Percentiles rank a stretch among this genome's conserved stretches.
These are phyloP conservation scores for Drosophila neotestacea DNA, from an alignment of 2,888 invertebrate species.

Conservation along the genomic window DNA sequence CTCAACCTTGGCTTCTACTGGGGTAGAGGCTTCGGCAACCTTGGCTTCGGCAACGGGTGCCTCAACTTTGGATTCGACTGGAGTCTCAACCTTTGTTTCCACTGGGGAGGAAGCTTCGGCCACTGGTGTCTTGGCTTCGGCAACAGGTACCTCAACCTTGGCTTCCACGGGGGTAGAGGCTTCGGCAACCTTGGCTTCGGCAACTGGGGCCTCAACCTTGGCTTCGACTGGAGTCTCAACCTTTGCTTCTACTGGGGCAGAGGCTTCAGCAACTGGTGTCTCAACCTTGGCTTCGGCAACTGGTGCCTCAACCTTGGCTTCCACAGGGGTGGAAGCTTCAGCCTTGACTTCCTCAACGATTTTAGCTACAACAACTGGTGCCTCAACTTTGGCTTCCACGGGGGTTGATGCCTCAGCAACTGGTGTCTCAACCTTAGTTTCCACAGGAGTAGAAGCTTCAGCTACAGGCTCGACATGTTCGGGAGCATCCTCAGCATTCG, in stretches of 20 bases:
- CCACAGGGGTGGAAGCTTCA: slow-evolving; percentile 21
- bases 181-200: background rate
- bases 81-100: slow-evolving; percentile 25
- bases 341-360: slow-evolving; percentile 1
- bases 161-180: slow-evolving; percentile 19
- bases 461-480: slow-evolving; percentile 29
- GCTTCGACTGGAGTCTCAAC: slow-evolving; percentile 4
- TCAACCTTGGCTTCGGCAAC: slow-evolving; percentile 30
- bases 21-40: slow-evolving; percentile 21
- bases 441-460: slow-evolving; percentile 4
- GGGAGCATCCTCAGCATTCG: slow-evolving; percentile 40
- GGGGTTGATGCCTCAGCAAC: slow-evolving; percentile 21
- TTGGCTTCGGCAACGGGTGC: slow-evolving; percentile 19
- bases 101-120: slow-evolving; percentile 22
- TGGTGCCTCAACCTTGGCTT: slow-evolving; percentile 13
- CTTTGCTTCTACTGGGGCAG: slow-evolving; percentile 34
- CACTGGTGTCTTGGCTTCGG: slow-evolving; percentile 11
- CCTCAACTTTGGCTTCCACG: slow-evolving; percentile 24
- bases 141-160: slow-evolving; percentile 11
- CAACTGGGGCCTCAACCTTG: slow-evolving; percentile 23
- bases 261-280: slow-evolving; percentile 11
- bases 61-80: slow-evolving; percentile 32
- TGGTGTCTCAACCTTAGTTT: slow-evolving; percentile 35
- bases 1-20: slow-evolving; percentile 7
- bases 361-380: slow-evolving; percentile 2